Evolutionary conservation across 2,888 invertebrate genomes (phyloP), one percentile per base, ranked within the genome.

Genomic region (Junonia oenone): DNA sequence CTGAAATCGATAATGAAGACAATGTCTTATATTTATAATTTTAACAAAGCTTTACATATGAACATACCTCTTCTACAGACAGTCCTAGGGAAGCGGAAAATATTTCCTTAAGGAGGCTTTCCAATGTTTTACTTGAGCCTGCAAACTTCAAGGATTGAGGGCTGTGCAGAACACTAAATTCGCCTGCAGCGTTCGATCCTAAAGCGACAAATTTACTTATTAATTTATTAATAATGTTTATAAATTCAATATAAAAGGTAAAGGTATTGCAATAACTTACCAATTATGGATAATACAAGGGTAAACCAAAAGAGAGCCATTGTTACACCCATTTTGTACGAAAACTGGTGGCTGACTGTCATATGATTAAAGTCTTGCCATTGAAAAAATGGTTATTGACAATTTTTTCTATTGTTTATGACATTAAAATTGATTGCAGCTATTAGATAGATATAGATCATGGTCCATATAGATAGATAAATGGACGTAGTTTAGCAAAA

Each of bases 51-150:
- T 8, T 13, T 38, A 19, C 8, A 19, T 38, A 17, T 19, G 3
- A 37, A 15, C n/a, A 13, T 83, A 93, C 94, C 84, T 93, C 92
- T 75, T 93, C 92, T n/a, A 93, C 93, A 9, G 95, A 93, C 63
- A 94, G 92, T 46, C 96, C 96, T 61, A 95, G 84, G 49, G 93
- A 83, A 55, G 94, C 94, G n/a, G 93, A 92, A 62, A 93, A 92
- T 5, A 96, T 91, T 76, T 96, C 96, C 70, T 92, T 93, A 1
- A 95, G 76, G 2, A 92, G 79, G 68, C 93, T 94, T 69, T 94
- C 93, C 55, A 91, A 90, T 9, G 94, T 74, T 62, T 90, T 87
- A 61, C 92, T 92, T 61, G 92, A 91, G 53, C 95, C 95, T 67
- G 92, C 89, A 79, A 96, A 96, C 60, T 86, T 80, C 40, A 96